Evolutionary conservation across 2,113 vertebrate species (phyloP).

Genomic region (Circaetus cinerascens): DNA sequence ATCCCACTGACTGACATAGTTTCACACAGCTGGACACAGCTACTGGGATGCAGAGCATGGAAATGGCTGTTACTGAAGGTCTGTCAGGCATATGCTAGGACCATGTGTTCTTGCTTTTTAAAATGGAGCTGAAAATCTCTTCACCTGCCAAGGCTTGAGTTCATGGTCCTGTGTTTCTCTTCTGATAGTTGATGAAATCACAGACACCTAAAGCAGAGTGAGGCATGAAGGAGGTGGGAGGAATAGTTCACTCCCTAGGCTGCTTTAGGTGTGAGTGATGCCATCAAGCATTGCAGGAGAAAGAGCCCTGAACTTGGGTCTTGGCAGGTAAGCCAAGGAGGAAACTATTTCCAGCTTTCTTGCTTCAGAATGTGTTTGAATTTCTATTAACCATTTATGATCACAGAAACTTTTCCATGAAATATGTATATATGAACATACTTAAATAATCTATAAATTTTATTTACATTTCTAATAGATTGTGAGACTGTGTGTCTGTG

Average conservation of each 20-base stretch:
- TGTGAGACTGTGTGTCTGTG: not conserved
- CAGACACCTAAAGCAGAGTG: conserved; percentile 17
- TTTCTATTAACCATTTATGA: conserved; percentile 11
- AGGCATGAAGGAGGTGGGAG: not conserved
- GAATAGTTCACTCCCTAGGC: not conserved
- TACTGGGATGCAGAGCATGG: not conserved
- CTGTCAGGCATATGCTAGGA: not conserved
- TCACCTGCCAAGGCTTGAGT: conserved; percentile 34
- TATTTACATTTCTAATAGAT: not conserved
- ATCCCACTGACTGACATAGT: not conserved
- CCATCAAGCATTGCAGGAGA: not conserved
- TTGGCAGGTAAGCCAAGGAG: conserved; percentile 25
- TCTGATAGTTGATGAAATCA: conserved; percentile 36
- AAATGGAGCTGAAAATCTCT: conserved; percentile 10
- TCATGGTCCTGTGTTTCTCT: not conserved
- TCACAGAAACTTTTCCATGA: not conserved
- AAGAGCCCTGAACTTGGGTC: conserved; percentile 21
- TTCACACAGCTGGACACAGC: not conserved
- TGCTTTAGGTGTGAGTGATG: conserved; percentile 41
- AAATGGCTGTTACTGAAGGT: conserved; percentile 2
- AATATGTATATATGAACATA: not conserved
- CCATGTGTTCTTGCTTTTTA: not conserved
- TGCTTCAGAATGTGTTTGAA: not conserved
- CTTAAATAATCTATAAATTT: not conserved
- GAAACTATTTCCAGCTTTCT: conserved; percentile 36